Conservation (phyloP, 2,888 invertebrate genomes). For the Pimpla rufipes region DNA sequence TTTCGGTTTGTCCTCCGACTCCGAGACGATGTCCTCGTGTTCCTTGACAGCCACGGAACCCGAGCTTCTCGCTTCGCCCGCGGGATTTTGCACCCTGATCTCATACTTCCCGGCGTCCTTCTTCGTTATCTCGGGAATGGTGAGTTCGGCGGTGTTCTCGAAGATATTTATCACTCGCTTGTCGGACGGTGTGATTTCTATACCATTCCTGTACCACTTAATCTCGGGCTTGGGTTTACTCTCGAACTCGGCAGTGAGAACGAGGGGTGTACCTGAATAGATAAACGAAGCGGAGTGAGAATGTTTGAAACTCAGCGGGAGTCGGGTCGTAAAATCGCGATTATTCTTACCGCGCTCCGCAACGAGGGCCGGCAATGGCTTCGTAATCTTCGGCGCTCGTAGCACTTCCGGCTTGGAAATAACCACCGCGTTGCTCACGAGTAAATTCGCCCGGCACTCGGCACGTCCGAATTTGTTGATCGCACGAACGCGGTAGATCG, state of each 20-base stretch:
- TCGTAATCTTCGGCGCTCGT: constrained; percentile 91
- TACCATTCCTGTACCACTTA: constrained; percentile 94
- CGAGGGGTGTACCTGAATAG: constrained; percentile 86
- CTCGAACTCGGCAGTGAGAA: constrained; percentile 90
- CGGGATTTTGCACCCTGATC: constrained; percentile 92
- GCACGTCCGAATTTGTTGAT: constrained; percentile 91
- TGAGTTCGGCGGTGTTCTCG: constrained; percentile 89
- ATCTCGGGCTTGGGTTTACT: constrained; percentile 91
- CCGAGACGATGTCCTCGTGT: constrained; percentile 84
- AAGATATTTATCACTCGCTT: constrained; percentile 88
- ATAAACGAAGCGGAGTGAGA: constrained; percentile 15
- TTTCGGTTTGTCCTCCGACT: constrained; percentile 87
- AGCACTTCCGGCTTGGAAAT: constrained; percentile 86
- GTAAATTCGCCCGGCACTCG: constrained; percentile 91
- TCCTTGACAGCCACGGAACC: constrained; percentile 93
- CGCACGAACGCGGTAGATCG: constrained; percentile 90
- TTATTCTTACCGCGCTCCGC: constrained; percentile 88
- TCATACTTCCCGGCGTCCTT: constrained; percentile 96
- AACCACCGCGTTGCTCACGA: constrained; percentile 86
- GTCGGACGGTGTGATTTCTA: constrained; percentile 89
- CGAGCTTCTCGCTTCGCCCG: constrained; percentile 92
- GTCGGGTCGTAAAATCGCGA: constrained; percentile 32
- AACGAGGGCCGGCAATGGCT: constrained; percentile 92
- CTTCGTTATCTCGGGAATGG: constrained; percentile 89
- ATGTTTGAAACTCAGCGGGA: constrained; percentile 11